Evolutionary conservation across 2,797 vertebrate species (phyloP), one percentile per base, ranked within the genome.

Genomic region (Botia almorhae): DNA sequence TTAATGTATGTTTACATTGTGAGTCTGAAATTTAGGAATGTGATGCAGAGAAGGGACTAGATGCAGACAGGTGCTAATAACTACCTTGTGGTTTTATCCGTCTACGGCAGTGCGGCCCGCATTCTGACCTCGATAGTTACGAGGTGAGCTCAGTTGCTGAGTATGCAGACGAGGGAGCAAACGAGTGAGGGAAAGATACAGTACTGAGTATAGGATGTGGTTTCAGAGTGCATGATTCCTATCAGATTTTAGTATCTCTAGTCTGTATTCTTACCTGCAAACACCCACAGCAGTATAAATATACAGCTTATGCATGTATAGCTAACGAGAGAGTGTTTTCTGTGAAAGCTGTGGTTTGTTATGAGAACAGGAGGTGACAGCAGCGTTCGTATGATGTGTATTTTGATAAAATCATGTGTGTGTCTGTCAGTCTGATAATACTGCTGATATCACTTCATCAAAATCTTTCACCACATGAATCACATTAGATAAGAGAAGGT

Each of bases 191-290:
- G 70, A 53, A 73, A 64, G 63, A 86, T 84, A 84, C 85, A 84
- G 83, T 84, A 76, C 83, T 48, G 67, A 76, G 83, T 84, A 84
- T 76, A 82, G 85, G 85, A 86, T 84, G 85, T 86, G 83, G 82
- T 76, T 80, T 76, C 60, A 63, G 21, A 69, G 68, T 79, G 83
- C 74, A 74, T 81, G 50, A 19, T 39, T 83, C 69, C 67, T 50
- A 61, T 81, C 67, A 75, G 77, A 80, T 84, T 82, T 75, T 58
- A 81, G 70, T 78, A 78, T 76, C 58, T 74, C 74, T 50, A 78
- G 85, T 58, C 78, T 51, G 64, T 11, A 63, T 81, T 84, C 55
- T 8, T 83, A 84, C 83, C 83, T 86, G 83, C 83, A 68, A 78
- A 84, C 81, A 83, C 74, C 81, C 63, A 73, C 81, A 76, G 85